These are phyloP conservation scores for Argentina silus DNA, from an alignment of 2,797 vertebrate species.

Conservation along the genomic window DNA sequence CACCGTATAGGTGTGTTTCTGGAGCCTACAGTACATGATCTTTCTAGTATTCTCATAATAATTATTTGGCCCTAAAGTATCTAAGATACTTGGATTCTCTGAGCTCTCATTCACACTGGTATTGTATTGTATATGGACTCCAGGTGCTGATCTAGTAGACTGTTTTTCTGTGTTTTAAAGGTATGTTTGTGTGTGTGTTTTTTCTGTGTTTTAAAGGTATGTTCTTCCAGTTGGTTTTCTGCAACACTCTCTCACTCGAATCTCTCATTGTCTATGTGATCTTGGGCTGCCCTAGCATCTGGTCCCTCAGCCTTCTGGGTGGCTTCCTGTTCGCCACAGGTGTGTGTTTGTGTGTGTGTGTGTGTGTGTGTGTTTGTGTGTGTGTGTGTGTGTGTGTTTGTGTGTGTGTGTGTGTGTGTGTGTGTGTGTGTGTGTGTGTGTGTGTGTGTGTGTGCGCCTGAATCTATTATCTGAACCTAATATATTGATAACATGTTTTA, in stretches of 20 bases:
- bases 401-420: slow-evolving; percentile 7
- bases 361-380: slow-evolving; percentile 1
- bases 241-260: slow-evolving; percentile 17
- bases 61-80: background rate
- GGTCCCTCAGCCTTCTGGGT: slow-evolving; percentile 14
- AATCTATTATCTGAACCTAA: background rate
- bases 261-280: slow-evolving; percentile 20
- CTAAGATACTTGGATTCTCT: background rate
- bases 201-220: slow-evolving; percentile 19
- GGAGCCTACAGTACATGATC: background rate
- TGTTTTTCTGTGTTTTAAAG: background rate
- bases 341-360: background rate
- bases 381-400: background rate
- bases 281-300: slow-evolving; percentile 27
- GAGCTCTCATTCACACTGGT: background rate
- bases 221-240: slow-evolving; percentile 41
- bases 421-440: background rate
- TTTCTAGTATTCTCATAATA: background rate
- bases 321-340: slow-evolving; percentile 28
- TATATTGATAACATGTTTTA: background rate
- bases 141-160: too few relatives aligned
- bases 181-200: background rate
- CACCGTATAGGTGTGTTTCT: background rate
- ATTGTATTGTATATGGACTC: background rate
- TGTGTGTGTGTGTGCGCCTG: background rate